Base-by-base conservation (phyloP, 2,888 invertebrate genomes). In the Perdita meconis region DNA sequence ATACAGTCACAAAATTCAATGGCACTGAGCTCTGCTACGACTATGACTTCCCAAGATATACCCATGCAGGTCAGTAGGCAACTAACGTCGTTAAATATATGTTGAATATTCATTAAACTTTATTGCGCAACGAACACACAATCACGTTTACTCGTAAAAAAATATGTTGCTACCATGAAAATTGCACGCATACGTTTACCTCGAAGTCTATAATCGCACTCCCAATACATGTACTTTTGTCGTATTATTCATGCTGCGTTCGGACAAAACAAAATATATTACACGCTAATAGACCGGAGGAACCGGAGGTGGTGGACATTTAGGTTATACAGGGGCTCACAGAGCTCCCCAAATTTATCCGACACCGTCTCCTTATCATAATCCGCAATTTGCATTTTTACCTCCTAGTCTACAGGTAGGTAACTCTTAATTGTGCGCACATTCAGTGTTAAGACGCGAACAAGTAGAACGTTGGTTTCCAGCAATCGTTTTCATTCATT, bases 51-150 rank as follows among this genome's bases (percentile, higher is more conserved):
- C 44, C 93, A 93, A 55, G 95, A 95, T 91, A 95, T 95, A 87
- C 93, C 94, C 16, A 87, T 95, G 90, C 95, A 95, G 94, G 95
- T 95, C 91, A 92, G 91, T 90, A 73, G n/a, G 67, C 50, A 26
- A 44, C 44, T 47, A 22, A 53, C 47, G 19, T 26, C n/a, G 6
- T 50, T n/a, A n/a, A 19, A 0, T 38, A 24, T 76, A 34, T 42
- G 24, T 60, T 12, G 22, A 59, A 64, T 68, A 30, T 30, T 30
- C 30, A 30, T 30, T 30, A 4, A n/a, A n/a, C 6, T 30, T 30
- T 30, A 30, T 6, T 19, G 55, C 13, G 26, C 10, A 65, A 50
- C 24, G 12, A 57, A 53, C 30, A 73, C 30, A 50, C 47, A 47
- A 30, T 1, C 13, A 24, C 42, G 36, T 38, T 13, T 38, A 40